Conservation (phyloP, 1,140 invertebrate genomes). For the roundworm (Caenorhabditis elegans) region DNA sequence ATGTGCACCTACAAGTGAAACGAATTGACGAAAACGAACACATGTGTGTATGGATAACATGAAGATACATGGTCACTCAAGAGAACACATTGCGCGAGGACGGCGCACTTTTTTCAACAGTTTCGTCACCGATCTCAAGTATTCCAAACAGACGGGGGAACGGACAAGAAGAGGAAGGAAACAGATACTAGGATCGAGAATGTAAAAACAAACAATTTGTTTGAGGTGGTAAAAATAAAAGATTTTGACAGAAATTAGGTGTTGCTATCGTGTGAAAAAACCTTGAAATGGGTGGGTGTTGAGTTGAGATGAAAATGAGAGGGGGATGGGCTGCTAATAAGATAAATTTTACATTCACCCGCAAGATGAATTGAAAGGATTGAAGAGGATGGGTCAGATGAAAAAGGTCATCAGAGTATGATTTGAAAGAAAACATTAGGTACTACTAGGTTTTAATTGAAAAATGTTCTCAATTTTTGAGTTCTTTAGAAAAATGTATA, state of each 20-base stretch:
- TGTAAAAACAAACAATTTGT: not conserved
- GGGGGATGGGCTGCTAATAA: conserved; percentile 22
- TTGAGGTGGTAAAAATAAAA: not conserved
- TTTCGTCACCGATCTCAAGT: conserved; percentile 31
- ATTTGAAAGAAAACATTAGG: no score
- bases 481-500: no score
- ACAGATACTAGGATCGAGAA: not conserved
- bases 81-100: not conserved
- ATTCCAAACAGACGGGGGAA: not conserved
- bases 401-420: not conserved
- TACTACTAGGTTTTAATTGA: no score
- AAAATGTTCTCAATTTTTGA: no score
- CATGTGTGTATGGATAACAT: not conserved
- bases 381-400: not conserved
- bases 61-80: conserved; percentile 27
- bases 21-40: not conserved
- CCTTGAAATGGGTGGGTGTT: not conserved
- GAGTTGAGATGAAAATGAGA: conserved; percentile 5
- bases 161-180: not conserved
- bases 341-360: conserved; percentile 16
- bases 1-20: not conserved
- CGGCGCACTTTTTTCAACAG: conserved; percentile 25
- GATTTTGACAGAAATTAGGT: not conserved
- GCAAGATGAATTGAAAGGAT: conserved; percentile 24
- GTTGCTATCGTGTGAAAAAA: not conserved